Base-by-base conservation (phyloP, 2,888 invertebrate genomes). In the Nephrotoma guestfalica region DNA sequence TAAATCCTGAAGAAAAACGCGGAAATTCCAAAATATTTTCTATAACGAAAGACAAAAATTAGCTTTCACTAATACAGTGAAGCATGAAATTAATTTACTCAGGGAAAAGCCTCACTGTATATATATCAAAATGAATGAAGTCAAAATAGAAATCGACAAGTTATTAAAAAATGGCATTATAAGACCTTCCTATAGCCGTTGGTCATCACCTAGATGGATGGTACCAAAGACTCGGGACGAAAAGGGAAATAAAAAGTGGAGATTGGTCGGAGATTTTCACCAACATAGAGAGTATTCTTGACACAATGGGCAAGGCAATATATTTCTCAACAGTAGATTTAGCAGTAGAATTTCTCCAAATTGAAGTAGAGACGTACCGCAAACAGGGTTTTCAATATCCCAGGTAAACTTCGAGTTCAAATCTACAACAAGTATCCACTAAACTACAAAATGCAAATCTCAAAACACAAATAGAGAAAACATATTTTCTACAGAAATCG, bases 61-160 rank as follows among this genome's bases (percentile, higher is more conserved):
- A 47, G 6, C 47, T 9, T 6, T 47, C 6, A 47, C 47, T 9
- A 47, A 47, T 47, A 11, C 11, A 47, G 47, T 47, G 6, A 47
- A 47, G 11, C 47, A 47, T 47, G 7, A 47, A 47, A 47, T 47
- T 47, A 47, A 11, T 6, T 9, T 11, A 9, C 6, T 9, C 6
- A 11, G 11, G 6, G 11, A 11, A 9, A 47, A 47, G 7, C 89
- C 89, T 3, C 87, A 89, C 83, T 87, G 88, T 86, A 85, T 88
- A n/a, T 89, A 89, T 87, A 71, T 89, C 13, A 88, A 89, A 86
- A 89, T 89, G 87, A 42, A 88, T 86, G 89, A 89, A 88, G 88
- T 89, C 30, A 71, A 88, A 83, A 88, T 42, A 83, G 89, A 47
- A 47, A 47, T 47, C 6, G 11, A 47, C 11, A 47, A 47, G n/a